Percentiles rank a stretch among this genome's conserved stretches.
Conservation (phyloP, 2,797 vertebrate genomes). For the Simalia tracyae region DNA sequence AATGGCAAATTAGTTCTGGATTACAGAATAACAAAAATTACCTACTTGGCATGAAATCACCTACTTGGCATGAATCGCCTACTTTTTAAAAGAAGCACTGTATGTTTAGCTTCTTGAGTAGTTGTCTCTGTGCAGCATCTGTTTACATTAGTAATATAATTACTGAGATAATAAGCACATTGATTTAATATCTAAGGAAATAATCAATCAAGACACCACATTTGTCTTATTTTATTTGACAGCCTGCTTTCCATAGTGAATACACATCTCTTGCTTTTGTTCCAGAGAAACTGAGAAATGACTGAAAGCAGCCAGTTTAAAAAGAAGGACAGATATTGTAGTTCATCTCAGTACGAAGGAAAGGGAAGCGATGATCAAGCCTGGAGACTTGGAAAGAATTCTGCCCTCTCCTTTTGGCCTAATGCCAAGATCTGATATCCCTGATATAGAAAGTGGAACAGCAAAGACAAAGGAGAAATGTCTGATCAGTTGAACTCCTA, state of each 20-base stretch:
- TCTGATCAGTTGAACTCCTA: background rate
- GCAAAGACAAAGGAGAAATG: background rate
- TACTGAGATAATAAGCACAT: conserved; percentile 91
- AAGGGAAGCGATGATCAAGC: background rate
- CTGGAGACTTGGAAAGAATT: background rate
- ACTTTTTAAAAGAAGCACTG: conserved; percentile 8
- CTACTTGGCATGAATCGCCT: background rate
- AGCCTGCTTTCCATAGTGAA: conserved; percentile 82
- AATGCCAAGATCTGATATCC: background rate
- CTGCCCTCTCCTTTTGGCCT: background rate
- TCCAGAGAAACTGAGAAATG: conserved; percentile 76
- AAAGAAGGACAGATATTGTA: background rate
- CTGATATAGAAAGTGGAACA: background rate
- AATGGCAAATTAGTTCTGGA: conserved; percentile 5
- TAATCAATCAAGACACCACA: conserved; percentile 87
- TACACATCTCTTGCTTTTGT: conserved; percentile 79
- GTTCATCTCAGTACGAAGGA: background rate
- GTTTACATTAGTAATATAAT: conserved; percentile 93
- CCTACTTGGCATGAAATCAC: background rate
- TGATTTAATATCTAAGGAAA: conserved; percentile 92
- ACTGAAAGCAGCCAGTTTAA: background rate
- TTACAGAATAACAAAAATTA: conserved; percentile 16
- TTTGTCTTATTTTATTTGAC: conserved; percentile 93
- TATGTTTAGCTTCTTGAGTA: conserved; percentile 73
- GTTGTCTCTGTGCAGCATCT: conserved; percentile 86